A percentile compares a stretch with the other conserved stretches of the same genome.
These are phyloP conservation scores for Tineola bisselliella DNA, from an alignment of 2,888 invertebrate genomes.

Conservation along the genomic window DNA sequence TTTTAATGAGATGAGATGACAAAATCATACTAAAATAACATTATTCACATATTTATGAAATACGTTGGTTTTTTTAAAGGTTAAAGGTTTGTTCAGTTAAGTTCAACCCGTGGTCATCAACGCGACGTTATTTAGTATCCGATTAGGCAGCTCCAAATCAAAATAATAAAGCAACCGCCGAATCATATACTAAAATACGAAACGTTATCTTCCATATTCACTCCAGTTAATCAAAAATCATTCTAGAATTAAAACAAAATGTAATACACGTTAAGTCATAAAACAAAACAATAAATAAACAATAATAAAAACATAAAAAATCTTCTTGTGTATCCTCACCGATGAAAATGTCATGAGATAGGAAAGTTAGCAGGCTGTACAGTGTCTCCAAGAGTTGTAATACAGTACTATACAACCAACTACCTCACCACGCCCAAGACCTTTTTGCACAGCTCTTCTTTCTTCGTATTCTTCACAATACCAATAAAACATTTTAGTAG, in stretches of 20 bases:
- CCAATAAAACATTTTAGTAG: not conserved
- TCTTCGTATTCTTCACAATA: not conserved
- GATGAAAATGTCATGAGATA: constrained; percentile 52
- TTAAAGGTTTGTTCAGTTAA: no score
- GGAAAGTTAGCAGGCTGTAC: constrained; percentile 99
- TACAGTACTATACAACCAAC: constrained; percentile 99
- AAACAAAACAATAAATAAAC: not conserved
- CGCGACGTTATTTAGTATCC: not conserved
- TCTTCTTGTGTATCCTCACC: not conserved
- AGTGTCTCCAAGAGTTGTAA: constrained; percentile 87
- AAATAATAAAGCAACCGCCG: not conserved
- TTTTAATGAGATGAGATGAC: no score
- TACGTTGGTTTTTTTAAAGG: no score
- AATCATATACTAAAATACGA: not conserved
- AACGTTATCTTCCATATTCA: not conserved
- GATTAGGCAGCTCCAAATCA: not conserved
- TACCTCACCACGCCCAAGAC: constrained; percentile 86
- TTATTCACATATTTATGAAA: no score
- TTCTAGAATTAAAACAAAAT: not conserved
- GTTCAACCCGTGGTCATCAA: not conserved
- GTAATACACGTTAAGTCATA: not conserved
- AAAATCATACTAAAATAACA: no score
- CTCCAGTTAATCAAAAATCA: not conserved
- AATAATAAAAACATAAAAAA: not conserved
- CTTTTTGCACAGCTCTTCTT: constrained; percentile 4